Evolutionary conservation across 2,797 vertebrate species (phyloP), one percentile per base, ranked within the genome.

Genomic region (Peromyscus eremicus): DNA sequence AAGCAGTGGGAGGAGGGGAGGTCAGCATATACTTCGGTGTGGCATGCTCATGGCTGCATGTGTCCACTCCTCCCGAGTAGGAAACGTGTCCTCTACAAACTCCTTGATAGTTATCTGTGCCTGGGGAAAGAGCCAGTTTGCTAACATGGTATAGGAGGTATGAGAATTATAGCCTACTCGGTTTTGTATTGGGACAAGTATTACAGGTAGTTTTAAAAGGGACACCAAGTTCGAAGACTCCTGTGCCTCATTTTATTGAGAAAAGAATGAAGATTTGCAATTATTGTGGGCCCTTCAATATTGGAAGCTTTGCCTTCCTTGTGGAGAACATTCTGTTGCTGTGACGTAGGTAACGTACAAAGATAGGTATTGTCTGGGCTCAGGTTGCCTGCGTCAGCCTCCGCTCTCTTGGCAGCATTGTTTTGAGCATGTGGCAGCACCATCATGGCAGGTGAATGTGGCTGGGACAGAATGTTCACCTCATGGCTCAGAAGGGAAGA

Each of bases 251-350:
- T 16, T 92, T 84, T 91, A 84, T 46, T 91, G 77, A 73, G 6
- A 43, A 92, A 92, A 49, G 21, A 85, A 46, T 80, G 55, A 80
- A 57, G 21, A 82, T 71, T 86, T 73, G 6, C 40, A 64, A 29
- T 91, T 88, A 80, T 57, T 76, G 7, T 91, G 21, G 9, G 57
- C 60, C 87, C 40, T 93, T 93, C 60, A 93, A 90, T 91, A 71
- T 49, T 88, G 70, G 62, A 57, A 92, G 76, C 87, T 85, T 88
- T 80, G 87, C 2, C 27, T 83, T 52, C 70, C 57, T 62, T 55
- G 49, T 23, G 79, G 3, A 80, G 55, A 68, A 0, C n/a, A 4
- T 49, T 46, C n/a, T n/a, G n/a, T 70, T 12, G 62, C 32, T n/a
- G 5, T 43, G 17, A 17, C 49, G 70, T 29, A 70, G 16, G 68